Percentiles rank a stretch among this genome's conserved stretches.
Conservation (phyloP, 2,888 invertebrate species). For the Lasioglossum malachurum region DNA sequence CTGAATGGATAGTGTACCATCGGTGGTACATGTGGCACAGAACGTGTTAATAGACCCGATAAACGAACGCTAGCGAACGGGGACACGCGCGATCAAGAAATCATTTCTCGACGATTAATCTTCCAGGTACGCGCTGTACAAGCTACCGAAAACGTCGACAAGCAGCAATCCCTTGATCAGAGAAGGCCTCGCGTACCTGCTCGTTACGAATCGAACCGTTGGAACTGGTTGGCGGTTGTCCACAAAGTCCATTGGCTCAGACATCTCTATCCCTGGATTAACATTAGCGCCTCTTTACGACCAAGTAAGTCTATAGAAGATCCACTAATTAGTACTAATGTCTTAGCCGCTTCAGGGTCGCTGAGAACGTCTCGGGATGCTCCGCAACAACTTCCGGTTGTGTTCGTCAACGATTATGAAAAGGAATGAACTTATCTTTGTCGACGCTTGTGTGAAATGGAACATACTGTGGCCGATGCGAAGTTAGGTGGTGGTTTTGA, state of each 20-base stretch:
- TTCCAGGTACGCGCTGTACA: slow-evolving; percentile 93
- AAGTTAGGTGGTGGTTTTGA: not conserved
- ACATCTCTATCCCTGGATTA: slow-evolving; percentile 88
- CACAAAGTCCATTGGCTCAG: slow-evolving; percentile 87
- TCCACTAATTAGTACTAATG: not conserved
- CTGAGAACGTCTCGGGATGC: too few species aligned
- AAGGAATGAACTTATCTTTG: not conserved
- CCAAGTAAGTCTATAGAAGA: slow-evolving; percentile 71
- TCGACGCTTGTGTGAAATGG: too few species aligned
- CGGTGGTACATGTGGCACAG: too few species aligned
- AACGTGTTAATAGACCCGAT: not conserved
- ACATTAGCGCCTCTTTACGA: slow-evolving; percentile 88
- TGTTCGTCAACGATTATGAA: not conserved
- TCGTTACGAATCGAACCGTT: slow-evolving; percentile 88
- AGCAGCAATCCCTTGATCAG: slow-evolving; percentile 86
- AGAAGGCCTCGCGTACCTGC: slow-evolving; percentile 90
- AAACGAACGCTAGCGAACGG: not conserved
- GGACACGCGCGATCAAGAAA: not conserved
- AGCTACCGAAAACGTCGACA: slow-evolving; percentile 89
- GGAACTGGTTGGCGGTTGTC: slow-evolving; percentile 90
- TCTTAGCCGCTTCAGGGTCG: not conserved
- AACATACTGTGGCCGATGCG: not conserved
- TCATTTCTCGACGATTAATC: not conserved
- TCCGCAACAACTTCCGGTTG: not conserved
- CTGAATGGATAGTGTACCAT: too few species aligned